Evolutionary conservation across 2,888 invertebrate species (phyloP).

Genomic region (Bombylius discolor): DNA sequence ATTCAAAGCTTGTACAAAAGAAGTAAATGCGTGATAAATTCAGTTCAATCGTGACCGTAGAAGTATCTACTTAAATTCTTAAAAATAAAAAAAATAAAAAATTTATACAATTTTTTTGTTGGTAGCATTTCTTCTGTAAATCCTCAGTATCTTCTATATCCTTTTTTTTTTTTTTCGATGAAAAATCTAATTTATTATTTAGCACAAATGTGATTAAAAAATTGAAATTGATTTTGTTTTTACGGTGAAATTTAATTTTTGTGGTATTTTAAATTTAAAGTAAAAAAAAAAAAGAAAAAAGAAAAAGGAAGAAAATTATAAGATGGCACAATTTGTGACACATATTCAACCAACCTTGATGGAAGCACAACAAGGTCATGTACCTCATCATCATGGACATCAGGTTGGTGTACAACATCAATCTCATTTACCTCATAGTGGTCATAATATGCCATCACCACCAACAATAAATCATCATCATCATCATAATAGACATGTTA

Average conservation of each 20-base stretch:
- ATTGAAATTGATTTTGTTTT: neutral
- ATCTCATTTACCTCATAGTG: constrained; percentile 36
- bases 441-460: constrained; percentile 37
- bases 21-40: constrained; percentile 10
- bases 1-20: constrained; percentile 5
- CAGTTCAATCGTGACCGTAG: constrained; percentile 5
- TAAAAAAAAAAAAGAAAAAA: neutral
- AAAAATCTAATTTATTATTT: too few relatives aligned
- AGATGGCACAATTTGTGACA: constrained; percentile 47
- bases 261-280: neutral
- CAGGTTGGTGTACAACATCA: constrained; percentile 36
- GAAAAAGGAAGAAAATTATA: constrained; percentile 7
- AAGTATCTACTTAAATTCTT: neutral
- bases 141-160: too few relatives aligned
- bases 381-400: constrained; percentile 40
- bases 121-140: too few relatives aligned
- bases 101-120: too few relatives aligned
- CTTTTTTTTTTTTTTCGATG: too few relatives aligned
- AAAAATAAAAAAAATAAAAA: too few relatives aligned
- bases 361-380: constrained; percentile 44
- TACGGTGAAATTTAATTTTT: neutral
- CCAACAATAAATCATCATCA: constrained; percentile 30
- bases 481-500: constrained; percentile 9
- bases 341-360: constrained; percentile 46
- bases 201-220: neutral